Base-by-base conservation (phyloP, 1,140 invertebrate species). In the Papilio glaucus region DNA sequence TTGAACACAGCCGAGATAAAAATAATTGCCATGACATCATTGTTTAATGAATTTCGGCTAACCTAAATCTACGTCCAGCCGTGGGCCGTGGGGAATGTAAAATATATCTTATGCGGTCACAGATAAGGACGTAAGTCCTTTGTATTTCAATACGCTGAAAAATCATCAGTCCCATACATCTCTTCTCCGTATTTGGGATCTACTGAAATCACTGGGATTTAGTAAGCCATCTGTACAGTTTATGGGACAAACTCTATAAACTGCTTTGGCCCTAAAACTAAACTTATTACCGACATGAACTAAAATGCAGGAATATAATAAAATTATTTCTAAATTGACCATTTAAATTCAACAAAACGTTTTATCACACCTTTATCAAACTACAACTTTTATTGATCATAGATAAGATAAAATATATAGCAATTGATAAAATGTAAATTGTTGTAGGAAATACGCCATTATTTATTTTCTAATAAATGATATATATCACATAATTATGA, bases 11-110 rank as follows among this genome's bases (percentile, higher is more conserved):
- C 8, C 2, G 21, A 53, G 49, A 53, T 53, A 53, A 53, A 53
- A 53, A 53, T 53, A 53, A 53, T 53, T 18, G 8, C 2, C 21
- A 53, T 53, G 49, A 53, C 49, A 53, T 53, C 49, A 53, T 53
- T 53, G 49, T 53, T 53, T 53, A 53, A 53, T 53, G 18, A 6
- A 53, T 2, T 24, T 12, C 49, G 21, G 21, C 49, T 53, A 53
- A 53, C 49, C 49, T 24, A 53, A 53, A 53, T 26, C 49, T 53
- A 10, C 4, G 15, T n/a, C n/a, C n/a, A n/a, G n/a, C 8, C 49
- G 4, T 53, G 9, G 21, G n/a, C n/a, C 49, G 49, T 53, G 18
- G 21, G 49, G 21, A 18, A 49, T 49, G 2, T 33, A 33, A 33
- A 33, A 53, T 53, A 21, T 49, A 21, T 10, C 45, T 39, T 8